Conservation (phyloP, 1,140 invertebrate genomes). For the Agrypnia vestita region DNA sequence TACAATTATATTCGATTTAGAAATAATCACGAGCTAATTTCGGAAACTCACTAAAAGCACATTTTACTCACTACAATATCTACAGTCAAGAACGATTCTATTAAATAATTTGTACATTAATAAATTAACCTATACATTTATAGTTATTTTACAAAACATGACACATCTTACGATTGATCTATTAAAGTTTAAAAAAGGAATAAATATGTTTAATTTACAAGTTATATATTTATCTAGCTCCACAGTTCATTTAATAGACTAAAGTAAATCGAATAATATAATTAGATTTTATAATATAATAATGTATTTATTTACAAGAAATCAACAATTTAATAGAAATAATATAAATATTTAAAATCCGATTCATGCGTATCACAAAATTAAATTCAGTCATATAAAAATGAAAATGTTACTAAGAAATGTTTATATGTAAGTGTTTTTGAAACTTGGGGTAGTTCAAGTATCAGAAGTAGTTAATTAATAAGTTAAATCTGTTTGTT, state of each 20-base stretch:
- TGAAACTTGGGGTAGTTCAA: no score
- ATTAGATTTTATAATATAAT: slow-evolving; percentile 9
- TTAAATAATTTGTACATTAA: slow-evolving; percentile 59
- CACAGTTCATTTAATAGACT: no score
- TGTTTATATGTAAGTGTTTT: no score
- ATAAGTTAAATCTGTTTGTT: no score
- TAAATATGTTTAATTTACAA: slow-evolving; percentile 28
- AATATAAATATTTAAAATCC: neutral
- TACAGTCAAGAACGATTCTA: slow-evolving; percentile 41
- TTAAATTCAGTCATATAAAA: slow-evolving; percentile 2
- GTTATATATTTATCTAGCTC: no score
- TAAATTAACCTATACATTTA: slow-evolving; percentile 55
- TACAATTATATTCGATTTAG: slow-evolving; percentile 57
- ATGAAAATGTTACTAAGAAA: no score
- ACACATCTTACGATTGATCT: slow-evolving; percentile 33
- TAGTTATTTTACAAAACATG: slow-evolving; percentile 43
- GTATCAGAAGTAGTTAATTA: no score
- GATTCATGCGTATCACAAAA: neutral
- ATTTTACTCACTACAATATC: slow-evolving; percentile 40
- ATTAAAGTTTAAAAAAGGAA: slow-evolving; percentile 14
- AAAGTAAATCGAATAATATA: neutral
- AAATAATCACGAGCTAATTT: slow-evolving; percentile 53
- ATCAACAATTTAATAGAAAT: neutral
- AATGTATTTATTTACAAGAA: neutral
- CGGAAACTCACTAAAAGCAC: slow-evolving; percentile 58